phyloP scores from a whole-genome alignment of 2,113 vertebrate species.

The Larimichthys polyactis region DNA sequence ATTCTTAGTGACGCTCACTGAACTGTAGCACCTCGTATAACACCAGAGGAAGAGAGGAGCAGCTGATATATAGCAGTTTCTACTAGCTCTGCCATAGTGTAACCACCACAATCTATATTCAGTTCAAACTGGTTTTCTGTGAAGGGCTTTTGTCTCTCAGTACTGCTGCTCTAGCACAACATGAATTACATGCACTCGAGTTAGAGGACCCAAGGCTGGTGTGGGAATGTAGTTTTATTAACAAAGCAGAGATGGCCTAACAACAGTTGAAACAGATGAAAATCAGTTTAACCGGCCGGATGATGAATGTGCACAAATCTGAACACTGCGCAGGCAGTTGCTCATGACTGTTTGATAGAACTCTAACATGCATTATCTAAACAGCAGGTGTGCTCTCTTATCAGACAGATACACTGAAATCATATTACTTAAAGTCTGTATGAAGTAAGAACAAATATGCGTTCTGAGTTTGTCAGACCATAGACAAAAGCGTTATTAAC shows the following conservation, averaged over 20 bases:
- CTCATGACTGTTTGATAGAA: background rate
- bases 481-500: too few relatives aligned
- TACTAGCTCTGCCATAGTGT: background rate
- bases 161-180: background rate
- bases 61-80: conserved; percentile 23
- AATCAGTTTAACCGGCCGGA: background rate
- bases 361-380: background rate
- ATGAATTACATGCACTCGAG: background rate
- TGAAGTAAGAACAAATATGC: too few relatives aligned
- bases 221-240: conserved; percentile 11
- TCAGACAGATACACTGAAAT: background rate
- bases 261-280: background rate
- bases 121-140: conserved; percentile 18
- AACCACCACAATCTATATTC: conserved; percentile 26
- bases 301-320: conserved; percentile 1
- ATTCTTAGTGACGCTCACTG: conserved; percentile 60
- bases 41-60: conserved; percentile 43
- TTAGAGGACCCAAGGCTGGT: background rate
- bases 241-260: background rate
- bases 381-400: conserved; percentile 4
- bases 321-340: background rate
- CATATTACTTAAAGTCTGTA: too few relatives aligned
- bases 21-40: conserved; percentile 50
- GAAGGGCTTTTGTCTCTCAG: conserved; percentile 12
- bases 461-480: too few relatives aligned